Conservation (phyloP, 2,113 vertebrate species). For the Thamnaconus septentrionalis region DNA sequence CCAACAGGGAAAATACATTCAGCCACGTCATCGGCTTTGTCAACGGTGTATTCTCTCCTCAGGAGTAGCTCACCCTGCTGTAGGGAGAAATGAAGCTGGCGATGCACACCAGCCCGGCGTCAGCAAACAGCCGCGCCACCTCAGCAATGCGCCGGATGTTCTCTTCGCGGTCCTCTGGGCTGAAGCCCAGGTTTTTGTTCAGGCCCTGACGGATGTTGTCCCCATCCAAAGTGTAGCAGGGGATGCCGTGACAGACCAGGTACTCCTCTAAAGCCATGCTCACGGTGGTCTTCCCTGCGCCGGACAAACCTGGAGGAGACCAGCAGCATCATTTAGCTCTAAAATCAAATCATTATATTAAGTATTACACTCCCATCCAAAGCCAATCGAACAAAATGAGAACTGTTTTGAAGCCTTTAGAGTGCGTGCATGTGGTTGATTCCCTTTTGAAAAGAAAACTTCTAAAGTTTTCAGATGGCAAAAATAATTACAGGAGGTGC, state of each 20-base stretch:
- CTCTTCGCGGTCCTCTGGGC: conserved; percentile 94
- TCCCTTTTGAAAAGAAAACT: no score
- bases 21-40: no score
- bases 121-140: conserved; percentile 95
- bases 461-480: no score
- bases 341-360: no score
- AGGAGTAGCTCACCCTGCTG: conserved; percentile 78
- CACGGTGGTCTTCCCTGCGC: conserved; percentile 96
- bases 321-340: background rate
- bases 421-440: no score
- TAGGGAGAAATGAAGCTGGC: conserved; percentile 98
- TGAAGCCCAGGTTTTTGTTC: conserved; percentile 96
- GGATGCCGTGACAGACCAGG: conserved; percentile 95
- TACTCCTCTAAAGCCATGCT: conserved; percentile 98
- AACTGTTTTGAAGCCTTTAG: no score
- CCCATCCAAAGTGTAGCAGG: conserved; percentile 94
- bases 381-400: no score
- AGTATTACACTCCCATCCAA: no score
- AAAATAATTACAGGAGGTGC: no score
- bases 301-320: conserved; percentile 83
- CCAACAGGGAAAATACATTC: background rate
- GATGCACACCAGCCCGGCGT: conserved; percentile 95
- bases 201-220: conserved; percentile 98
- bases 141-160: conserved; percentile 96
- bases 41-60: background rate